These are phyloP conservation scores for Ivindomyrus marchei DNA, from an alignment of 2,113 vertebrate species.

Conservation along the genomic window DNA sequence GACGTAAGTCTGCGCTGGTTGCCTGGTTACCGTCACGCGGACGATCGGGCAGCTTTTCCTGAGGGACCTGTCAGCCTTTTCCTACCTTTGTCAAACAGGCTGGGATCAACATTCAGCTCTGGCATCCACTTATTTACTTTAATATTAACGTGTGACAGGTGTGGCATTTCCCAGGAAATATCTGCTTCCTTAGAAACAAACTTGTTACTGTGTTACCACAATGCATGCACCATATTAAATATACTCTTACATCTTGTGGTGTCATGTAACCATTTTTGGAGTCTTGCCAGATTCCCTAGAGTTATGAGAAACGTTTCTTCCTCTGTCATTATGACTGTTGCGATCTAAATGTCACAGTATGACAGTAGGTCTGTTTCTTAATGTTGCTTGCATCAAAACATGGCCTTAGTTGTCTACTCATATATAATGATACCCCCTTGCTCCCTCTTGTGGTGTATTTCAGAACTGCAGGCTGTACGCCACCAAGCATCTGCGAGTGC, in stretches of 20 bases:
- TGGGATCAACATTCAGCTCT: background rate
- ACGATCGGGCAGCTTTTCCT: background rate
- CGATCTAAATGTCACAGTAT: background rate
- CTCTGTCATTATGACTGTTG: background rate
- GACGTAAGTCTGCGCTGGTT: conserved; percentile 68
- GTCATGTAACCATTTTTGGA: background rate
- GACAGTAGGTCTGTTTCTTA: background rate
- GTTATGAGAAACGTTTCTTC: background rate
- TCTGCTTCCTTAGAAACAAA: background rate
- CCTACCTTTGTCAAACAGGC: background rate
- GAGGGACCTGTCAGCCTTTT: background rate
- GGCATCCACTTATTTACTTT: background rate
- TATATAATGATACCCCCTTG: background rate
- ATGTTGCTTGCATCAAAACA: background rate
- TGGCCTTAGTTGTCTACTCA: background rate
- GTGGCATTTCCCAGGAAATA: background rate
- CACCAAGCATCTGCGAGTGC: conserved; percentile 90
- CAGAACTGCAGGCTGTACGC: conserved; percentile 86
- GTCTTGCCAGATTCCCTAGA: background rate
- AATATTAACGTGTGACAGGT: background rate
- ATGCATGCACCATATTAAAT: background rate
- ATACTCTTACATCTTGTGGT: background rate
- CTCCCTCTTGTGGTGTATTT: background rate
- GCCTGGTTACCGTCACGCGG: background rate
- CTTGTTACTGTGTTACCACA: background rate